Evolutionary conservation across 2,797 vertebrate genomes (phyloP).

Genomic region (Knipowitschia caucasica): DNA sequence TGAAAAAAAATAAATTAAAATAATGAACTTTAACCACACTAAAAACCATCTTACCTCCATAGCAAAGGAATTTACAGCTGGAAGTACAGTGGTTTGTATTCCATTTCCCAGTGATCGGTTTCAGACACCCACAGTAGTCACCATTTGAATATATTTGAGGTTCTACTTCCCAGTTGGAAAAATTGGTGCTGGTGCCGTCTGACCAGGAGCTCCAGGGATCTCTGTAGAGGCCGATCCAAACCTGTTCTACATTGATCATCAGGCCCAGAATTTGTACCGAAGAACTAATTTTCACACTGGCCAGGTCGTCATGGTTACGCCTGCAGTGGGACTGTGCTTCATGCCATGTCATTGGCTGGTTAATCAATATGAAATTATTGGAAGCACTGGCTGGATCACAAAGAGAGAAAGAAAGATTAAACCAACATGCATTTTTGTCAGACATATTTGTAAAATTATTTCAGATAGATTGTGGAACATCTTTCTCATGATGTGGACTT

Average conservation of each 20-base stretch:
- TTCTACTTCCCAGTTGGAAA: neutral
- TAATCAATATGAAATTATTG: neutral
- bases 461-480: too few species aligned
- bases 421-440: too few species aligned
- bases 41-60: neutral
- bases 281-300: slow-evolving; percentile 1
- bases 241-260: neutral
- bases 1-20: too few species aligned
- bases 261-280: neutral
- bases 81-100: neutral
- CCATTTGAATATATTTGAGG: neutral
- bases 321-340: neutral
- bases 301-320: slow-evolving; percentile 6
- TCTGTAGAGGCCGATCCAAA: slow-evolving; percentile 15
- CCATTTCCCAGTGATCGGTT: neutral
- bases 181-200: slow-evolving; percentile 14
- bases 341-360: neutral
- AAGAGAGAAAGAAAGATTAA: neutral
- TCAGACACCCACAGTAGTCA: neutral
- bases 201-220: slow-evolving; percentile 21
- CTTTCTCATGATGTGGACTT: too few species aligned
- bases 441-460: too few species aligned
- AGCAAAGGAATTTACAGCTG: slow-evolving; percentile 5
- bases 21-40: neutral
- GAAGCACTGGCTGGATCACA: neutral